Evolutionary conservation across 2,113 vertebrate genomes (phyloP).

Genomic region (Cyprinodon brontotheroides): DNA sequence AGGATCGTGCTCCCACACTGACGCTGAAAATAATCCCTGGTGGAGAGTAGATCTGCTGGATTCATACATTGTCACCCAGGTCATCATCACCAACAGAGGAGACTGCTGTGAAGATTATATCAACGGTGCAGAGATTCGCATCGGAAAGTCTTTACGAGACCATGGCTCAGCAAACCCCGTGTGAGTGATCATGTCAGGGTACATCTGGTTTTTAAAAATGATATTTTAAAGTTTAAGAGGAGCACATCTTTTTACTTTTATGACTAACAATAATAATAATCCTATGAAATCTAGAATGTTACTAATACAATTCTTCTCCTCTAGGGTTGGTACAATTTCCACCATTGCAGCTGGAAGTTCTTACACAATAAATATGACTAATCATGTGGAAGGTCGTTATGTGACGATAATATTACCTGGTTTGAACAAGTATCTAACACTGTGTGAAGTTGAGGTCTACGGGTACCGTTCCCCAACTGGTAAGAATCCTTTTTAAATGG

Average conservation of each 20-base stretch:
- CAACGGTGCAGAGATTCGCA: slow-evolving; percentile 26
- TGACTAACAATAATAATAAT: no score
- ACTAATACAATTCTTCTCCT: neutral
- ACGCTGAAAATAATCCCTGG: neutral
- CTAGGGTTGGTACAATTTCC: slow-evolving; percentile 29
- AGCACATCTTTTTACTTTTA: no score
- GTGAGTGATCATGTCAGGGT: slow-evolving; percentile 3
- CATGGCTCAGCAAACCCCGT: slow-evolving; percentile 1
- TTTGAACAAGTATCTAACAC: rapidly evolving
- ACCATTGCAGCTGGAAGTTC: neutral
- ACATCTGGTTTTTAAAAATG: no score
- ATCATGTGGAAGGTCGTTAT: slow-evolving; percentile 37
- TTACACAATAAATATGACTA: neutral
- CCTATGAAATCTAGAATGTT: no score
- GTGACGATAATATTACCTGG: slow-evolving; percentile 30
- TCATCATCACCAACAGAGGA: slow-evolving; percentile 46
- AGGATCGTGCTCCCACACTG: slow-evolving; percentile 25
- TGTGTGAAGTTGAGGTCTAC: slow-evolving; percentile 62
- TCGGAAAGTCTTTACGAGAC: neutral
- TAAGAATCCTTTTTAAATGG: slow-evolving; percentile 12
- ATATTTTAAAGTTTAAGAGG: no score
- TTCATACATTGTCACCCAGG: slow-evolving; percentile 36
- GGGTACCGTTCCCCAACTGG: slow-evolving; percentile 52
- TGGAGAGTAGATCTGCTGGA: slow-evolving; percentile 55
- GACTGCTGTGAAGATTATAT: slow-evolving; percentile 24